Evolutionary conservation across 2,888 invertebrate species (phyloP), one percentile per base, ranked within the genome.

Genomic region (Xiphydria camelus): DNA sequence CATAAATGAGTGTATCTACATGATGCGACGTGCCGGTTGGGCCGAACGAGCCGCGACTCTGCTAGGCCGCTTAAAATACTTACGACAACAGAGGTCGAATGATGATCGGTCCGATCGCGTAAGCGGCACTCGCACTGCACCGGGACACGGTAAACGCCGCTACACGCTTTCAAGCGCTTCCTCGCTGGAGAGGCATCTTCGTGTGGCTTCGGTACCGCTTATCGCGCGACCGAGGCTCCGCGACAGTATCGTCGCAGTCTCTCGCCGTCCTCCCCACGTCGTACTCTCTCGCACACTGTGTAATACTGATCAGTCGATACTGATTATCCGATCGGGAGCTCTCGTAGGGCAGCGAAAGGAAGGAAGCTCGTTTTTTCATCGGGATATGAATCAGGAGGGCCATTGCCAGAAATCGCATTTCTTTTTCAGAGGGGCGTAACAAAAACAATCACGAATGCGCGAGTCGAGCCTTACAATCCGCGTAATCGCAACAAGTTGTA

Each of bases 51-150:
- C 52, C 56, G 64, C 61, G 63, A 64, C 53, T 64, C 45, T 65
- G 50, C 49, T 63, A 62, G 63, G 64, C 64, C 66, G 61, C 63
- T 67, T 58, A 62, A 67, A 61, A 62, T 62, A 58, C 49, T 55
- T 39, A 49, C 50, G 48, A 53, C 58, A 53, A 54, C 15, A 15
- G 29, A 29, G 29, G 29, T 29, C 29, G 29, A 14, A 29, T 15
- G 15, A n/a, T n/a, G 29, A 15, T 29, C 15, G 29, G 29, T 29
- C 15, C 12, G 15, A 15, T 29, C 29, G 29, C 29, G 29, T 29
- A 29, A 10, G 7, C 15, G 29, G 9, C 9, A 14, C 12, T 14
- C 29, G n/a, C n/a, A n/a, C n/a, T n/a, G n/a, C n/a, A 29, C 12
- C 15, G 7, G 29, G 12, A 12, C 4, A 29, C 15, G 29, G 29